Percentiles rank a stretch among this genome's conserved stretches.
These are phyloP conservation scores for Punctoribates punctum DNA, from an alignment of 2,888 invertebrate species.

Conservation along the genomic window DNA sequence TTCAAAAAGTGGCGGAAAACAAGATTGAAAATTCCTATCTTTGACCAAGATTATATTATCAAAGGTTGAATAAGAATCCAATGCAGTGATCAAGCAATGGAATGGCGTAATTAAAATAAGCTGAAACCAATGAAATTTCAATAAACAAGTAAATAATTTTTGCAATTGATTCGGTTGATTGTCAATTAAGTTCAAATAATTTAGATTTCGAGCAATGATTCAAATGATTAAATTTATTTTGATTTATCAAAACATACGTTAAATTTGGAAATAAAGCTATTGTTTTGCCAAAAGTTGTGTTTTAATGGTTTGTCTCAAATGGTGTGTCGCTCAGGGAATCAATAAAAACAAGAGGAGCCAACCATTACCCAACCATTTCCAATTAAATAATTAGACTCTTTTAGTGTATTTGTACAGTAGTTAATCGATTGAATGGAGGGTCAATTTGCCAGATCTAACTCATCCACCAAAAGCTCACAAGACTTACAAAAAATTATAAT, in stretches of 20 bases:
- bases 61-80: no score
- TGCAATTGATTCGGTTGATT: no score
- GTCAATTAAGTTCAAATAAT: no score
- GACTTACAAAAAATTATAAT: no score
- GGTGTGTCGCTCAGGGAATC: neutral
- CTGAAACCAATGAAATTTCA: no score
- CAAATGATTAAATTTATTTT: no score
- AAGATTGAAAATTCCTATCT: neutral
- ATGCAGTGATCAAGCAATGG: no score
- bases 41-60: neutral
- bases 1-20: neutral
- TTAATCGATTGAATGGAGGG: neutral
- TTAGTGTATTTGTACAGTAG: neutral
- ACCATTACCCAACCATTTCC: neutral
- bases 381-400: slow-evolving; percentile 35
- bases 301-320: neutral
- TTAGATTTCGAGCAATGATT: no score
- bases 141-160: no score
- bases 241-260: no score
- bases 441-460: neutral
- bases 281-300: neutral
- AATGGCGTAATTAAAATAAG: no score
- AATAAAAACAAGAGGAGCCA: slow-evolving; percentile 15
- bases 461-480: no score
- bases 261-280: neutral